Percentiles rank a stretch among this genome's conserved stretches.
Conservation (phyloP, 2,888 invertebrate genomes). For the Mechanitis messenoides region DNA sequence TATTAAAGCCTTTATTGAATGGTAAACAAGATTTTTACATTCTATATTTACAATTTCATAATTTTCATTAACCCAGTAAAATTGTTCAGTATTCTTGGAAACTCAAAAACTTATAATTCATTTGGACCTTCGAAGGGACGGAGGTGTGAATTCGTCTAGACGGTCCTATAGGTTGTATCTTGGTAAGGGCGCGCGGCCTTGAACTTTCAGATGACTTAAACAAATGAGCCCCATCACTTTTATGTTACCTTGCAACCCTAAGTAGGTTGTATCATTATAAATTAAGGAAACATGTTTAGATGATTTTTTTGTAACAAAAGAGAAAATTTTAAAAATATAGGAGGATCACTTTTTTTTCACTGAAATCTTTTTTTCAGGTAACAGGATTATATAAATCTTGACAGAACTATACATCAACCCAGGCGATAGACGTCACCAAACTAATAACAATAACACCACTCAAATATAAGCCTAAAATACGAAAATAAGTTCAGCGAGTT, state of each 20-base stretch:
- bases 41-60: too few relatives aligned
- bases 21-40: too few relatives aligned
- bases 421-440: constrained; percentile 27
- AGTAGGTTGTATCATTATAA: constrained; percentile 18
- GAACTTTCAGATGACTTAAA: constrained; percentile 70
- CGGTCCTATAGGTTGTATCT: constrained; percentile 68
- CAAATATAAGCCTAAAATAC: constrained; percentile 46
- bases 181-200: constrained; percentile 72
- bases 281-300: not conserved
- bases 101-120: constrained; percentile 56
- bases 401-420: not conserved
- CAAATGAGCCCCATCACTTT: constrained; percentile 56
- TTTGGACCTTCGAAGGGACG: constrained; percentile 64
- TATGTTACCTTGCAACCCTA: constrained; percentile 17
- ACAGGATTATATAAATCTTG: too few relatives aligned
- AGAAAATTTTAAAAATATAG: too few relatives aligned
- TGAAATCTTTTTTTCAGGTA: too few relatives aligned
- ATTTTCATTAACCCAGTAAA: not conserved
- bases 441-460: constrained; percentile 45
- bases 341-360: too few relatives aligned
- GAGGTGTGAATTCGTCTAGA: constrained; percentile 73
- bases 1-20: too few relatives aligned
- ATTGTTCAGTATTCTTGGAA: constrained; percentile 15
- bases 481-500: constrained; percentile 72
- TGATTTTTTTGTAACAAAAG: not conserved